Base-by-base conservation (phyloP, 2,113 vertebrate species). In the Corapipo altera region DNA sequence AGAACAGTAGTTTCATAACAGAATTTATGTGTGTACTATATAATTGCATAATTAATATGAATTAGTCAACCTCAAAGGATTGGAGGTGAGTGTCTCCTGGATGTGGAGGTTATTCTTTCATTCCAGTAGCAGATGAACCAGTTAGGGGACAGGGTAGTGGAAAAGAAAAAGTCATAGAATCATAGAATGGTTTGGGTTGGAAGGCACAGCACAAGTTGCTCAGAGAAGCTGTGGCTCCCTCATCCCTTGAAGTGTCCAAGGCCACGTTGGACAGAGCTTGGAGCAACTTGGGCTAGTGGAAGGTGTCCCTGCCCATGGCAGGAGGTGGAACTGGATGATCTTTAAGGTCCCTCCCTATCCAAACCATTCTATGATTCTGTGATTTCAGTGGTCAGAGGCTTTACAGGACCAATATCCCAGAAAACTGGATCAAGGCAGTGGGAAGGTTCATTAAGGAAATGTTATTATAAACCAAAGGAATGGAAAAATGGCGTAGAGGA, bases 301-400 rank as follows among this genome's bases (percentile, higher is more conserved):
- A 86, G 46, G 26, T 32, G 73, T 37, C 64, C 84, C 72, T 86
- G 62, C 35, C 23, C 52, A 49, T 24, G 59, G 33, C 22, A 19
- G 30, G 23, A 5, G 22, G 8, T 28, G 37, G 27, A 0, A 17
- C 12, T 28, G 15, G 12, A 0, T 41, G 6, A 0, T 0, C 1
- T 72, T 48, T 17, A 1, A 26, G 2, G 2, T 12, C n/a, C 35
- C 16, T 72, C 1, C 39, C 24, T 35, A 22, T 1, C 14, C 35
- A 72, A 57, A 43, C 9, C 11, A 26, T 35, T n/a, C 39, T 4
- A 1, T 20, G 21, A 28, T 48, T 46, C 13, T 2, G 7, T 15
- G 3, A 49, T 62, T 79, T 88, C 58, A 43, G 17, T 51, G 27
- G 18, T 22, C 35, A 51, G 67, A 65, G 11, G 4, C 5, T 88